These are phyloP conservation scores for Lethocerus indicus DNA, from an alignment of 1,140 invertebrate species.

Conservation along the genomic window DNA sequence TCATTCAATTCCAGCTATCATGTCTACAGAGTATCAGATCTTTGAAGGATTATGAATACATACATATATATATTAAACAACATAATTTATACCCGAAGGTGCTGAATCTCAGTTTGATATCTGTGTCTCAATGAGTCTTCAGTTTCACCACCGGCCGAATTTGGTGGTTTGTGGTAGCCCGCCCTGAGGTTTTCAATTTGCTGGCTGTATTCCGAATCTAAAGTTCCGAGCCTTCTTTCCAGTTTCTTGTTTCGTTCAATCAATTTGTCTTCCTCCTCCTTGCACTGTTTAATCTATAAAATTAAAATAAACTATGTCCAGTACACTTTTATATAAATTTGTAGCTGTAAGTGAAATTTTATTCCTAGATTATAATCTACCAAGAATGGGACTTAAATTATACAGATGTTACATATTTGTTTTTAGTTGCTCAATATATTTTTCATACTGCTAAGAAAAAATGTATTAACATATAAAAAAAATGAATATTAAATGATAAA, in stretches of 20 bases:
- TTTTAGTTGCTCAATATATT: background rate
- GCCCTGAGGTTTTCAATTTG: slow-evolving; percentile 54
- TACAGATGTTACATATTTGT: background rate
- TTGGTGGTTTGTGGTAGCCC: slow-evolving; percentile 37
- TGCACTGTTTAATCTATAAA: slow-evolving; percentile 24
- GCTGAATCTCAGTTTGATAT: slow-evolving; percentile 74
- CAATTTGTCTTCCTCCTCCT: slow-evolving; percentile 27
- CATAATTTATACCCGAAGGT: slow-evolving; percentile 39
- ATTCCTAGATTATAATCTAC: background rate
- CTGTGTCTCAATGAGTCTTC: slow-evolving; percentile 52
- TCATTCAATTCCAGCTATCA: no score
- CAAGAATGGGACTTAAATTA: background rate
- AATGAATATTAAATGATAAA: background rate
- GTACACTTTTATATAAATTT: background rate
- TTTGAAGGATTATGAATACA: background rate
- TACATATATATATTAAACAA: background rate
- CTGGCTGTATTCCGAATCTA: slow-evolving; percentile 59
- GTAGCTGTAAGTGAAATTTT: background rate
- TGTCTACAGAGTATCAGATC: no score
- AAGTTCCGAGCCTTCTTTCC: slow-evolving; percentile 43
- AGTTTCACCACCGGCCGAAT: slow-evolving; percentile 14
- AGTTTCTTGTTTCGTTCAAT: slow-evolving; percentile 43
- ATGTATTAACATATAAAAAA: background rate
- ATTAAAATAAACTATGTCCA: background rate
- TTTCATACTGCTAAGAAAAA: background rate